Conservation (phyloP, 92 coral and sea anemone species). For the Epizoanthus stellaris region DNA sequence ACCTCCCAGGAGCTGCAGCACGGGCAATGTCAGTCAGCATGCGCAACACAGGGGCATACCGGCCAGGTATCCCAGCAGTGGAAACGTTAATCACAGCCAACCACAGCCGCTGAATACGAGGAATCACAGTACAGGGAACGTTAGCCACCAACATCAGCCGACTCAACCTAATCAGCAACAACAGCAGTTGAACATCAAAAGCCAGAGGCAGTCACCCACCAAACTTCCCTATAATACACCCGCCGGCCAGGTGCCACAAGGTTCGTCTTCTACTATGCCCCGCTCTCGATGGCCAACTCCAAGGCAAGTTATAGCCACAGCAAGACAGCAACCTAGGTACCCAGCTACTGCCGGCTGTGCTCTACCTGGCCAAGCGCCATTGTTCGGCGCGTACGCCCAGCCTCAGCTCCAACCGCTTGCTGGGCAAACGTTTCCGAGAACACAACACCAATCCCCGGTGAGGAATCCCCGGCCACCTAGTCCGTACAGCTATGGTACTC, state of each 20-base stretch:
- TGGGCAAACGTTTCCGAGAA: conserved; percentile 11
- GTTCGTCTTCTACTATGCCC: conserved; percentile 32
- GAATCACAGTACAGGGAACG: conserved; percentile 30
- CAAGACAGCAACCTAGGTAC: conserved; percentile 1
- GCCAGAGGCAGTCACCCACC: conserved; percentile 12
- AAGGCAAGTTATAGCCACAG: conserved; percentile 8
- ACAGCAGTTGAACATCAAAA: conserved; percentile 4
- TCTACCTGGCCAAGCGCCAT: not conserved
- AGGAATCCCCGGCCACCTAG: conserved; percentile 24
- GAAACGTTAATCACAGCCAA: conserved; percentile 26
- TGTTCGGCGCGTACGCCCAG: too few relatives aligned
- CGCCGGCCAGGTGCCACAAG: not conserved
- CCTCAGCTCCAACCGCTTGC: conserved; percentile 2
- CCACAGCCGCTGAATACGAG: conserved; percentile 4
- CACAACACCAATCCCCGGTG: conserved; percentile 27
- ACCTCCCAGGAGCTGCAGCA: conserved; percentile 37
- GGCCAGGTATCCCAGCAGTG: conserved; percentile 46
- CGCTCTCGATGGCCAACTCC: conserved; percentile 41
- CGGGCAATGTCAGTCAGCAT: conserved; percentile 37
- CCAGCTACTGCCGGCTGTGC: conserved; percentile 2
- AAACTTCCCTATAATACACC: not conserved
- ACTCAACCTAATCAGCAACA: conserved; percentile 7
- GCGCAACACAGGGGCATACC: conserved; percentile 24
- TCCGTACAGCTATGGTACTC: conserved; percentile 22
- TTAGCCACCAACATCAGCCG: conserved; percentile 2